Conservation (phyloP, 2,113 vertebrate genomes). For the Hirundichthys speculiger region DNA sequence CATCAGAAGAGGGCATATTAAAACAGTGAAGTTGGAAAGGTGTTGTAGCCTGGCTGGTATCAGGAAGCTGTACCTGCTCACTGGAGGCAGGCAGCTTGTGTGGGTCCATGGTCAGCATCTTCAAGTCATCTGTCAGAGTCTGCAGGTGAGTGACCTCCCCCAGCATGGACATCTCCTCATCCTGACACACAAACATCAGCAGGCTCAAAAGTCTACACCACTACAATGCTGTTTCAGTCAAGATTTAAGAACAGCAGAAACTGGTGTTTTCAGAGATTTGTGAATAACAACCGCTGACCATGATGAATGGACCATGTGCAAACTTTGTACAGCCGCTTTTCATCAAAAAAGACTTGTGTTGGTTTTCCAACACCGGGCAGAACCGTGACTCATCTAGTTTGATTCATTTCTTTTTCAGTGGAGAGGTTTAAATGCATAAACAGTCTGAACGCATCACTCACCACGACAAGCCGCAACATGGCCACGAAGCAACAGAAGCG, state of each 20-base stretch:
- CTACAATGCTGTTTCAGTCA: neutral
- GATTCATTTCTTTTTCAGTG: too few species aligned
- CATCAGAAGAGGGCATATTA: too few species aligned
- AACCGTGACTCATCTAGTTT: neutral
- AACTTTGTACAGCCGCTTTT: too few species aligned
- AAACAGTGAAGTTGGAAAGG: too few species aligned
- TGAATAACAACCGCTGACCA: too few species aligned
- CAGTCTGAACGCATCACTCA: constrained; percentile 70
- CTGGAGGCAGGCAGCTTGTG: constrained; percentile 94
- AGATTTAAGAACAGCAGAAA: neutral
- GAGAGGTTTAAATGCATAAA: too few species aligned
- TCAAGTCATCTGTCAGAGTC: constrained; percentile 92
- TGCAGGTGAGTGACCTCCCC: constrained; percentile 94
- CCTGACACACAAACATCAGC: constrained; percentile 72
- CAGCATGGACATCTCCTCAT: constrained; percentile 95
- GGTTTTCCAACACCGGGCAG: too few species aligned
- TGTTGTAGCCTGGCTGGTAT: neutral
- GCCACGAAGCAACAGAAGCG: constrained; percentile 91
- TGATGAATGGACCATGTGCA: neutral
- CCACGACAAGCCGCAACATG: constrained; percentile 92
- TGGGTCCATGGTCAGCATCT: constrained; percentile 92
- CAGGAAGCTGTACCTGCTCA: constrained; percentile 85
- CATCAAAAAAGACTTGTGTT: too few species aligned
- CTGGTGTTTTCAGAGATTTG: neutral
- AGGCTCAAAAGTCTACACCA: rapidly evolving